Evolutionary conservation across 2,113 vertebrate species (phyloP).

Genomic region (Maccullochella peelii): DNA sequence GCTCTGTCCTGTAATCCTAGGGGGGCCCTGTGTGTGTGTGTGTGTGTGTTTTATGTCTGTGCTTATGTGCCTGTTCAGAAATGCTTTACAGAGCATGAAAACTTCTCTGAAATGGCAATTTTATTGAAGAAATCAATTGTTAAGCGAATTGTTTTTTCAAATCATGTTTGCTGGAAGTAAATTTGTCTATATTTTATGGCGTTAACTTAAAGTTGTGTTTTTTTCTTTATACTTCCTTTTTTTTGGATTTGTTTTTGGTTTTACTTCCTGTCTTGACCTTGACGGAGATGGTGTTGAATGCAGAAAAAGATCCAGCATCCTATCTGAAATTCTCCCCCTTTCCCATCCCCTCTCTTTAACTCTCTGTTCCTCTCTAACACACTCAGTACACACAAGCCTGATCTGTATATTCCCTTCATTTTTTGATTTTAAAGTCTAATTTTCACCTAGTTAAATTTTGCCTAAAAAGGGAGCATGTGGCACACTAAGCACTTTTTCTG

Average conservation of each 20-base stretch:
- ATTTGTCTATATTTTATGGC: background rate
- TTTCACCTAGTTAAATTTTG: constrained; percentile 74
- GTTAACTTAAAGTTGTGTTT: background rate
- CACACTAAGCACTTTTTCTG: constrained; percentile 81
- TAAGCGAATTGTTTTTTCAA: too few relatives aligned
- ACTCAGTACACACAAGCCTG: background rate
- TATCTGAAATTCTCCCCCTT: background rate
- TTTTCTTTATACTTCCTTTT: background rate
- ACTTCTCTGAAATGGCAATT: background rate
- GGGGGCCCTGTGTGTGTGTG: background rate
- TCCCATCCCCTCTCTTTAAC: background rate
- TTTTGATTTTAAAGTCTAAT: constrained; percentile 76
- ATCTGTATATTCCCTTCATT: constrained; percentile 36
- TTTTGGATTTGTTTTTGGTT: constrained; percentile 8
- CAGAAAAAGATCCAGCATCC: background rate
- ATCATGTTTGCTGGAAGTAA: background rate
- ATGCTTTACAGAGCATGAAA: background rate
- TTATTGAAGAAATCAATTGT: background rate
- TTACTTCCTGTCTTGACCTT: constrained; percentile 19
- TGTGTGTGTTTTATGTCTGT: background rate
- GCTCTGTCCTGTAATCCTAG: constrained; percentile 10
- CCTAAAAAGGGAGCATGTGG: constrained; percentile 58
- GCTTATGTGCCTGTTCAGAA: background rate
- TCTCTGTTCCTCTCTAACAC: background rate
- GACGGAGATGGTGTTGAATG: background rate